phyloP scores from a whole-genome alignment of 2,888 invertebrate species.

The Drosophila algonquin region DNA sequence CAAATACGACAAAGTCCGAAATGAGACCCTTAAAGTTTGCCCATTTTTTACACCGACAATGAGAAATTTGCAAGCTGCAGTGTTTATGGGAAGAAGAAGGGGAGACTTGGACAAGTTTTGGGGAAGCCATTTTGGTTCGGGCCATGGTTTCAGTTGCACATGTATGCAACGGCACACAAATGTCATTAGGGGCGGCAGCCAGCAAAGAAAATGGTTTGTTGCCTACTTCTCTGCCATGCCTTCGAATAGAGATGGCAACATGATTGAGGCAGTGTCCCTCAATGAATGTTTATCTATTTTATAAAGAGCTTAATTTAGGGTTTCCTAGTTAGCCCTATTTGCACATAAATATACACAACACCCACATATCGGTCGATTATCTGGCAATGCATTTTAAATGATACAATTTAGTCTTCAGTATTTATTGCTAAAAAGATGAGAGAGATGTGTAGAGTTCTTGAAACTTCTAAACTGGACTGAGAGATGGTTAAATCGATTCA shows the following conservation, averaged over 20 bases:
- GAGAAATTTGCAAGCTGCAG: constrained; percentile 49
- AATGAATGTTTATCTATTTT: background rate
- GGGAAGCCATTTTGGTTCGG: constrained; percentile 21
- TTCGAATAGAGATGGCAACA: constrained; percentile 27
- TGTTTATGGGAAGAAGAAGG: constrained; percentile 28
- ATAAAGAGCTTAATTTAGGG: background rate
- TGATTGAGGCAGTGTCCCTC: constrained; percentile 6
- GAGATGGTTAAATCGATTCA: too few species aligned
- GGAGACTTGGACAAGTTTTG: constrained; percentile 16
- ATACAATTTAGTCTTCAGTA: too few species aligned
- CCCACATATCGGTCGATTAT: too few species aligned
- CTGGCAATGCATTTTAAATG: too few species aligned
- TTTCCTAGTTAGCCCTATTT: too few species aligned
- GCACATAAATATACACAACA: too few species aligned
- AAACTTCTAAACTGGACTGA: too few species aligned
- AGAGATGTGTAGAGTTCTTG: too few species aligned
- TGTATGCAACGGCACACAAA: constrained; percentile 56
- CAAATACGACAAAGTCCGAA: constrained; percentile 34
- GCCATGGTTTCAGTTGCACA: constrained; percentile 46
- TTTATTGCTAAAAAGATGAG: too few species aligned
- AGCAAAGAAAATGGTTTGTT: constrained; percentile 41
- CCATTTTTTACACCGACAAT: constrained; percentile 9
- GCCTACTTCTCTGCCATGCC: constrained; percentile 18
- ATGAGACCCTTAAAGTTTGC: constrained; percentile 34
- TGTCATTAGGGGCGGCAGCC: constrained; percentile 66